Conservation (phyloP, 1,140 invertebrate genomes). For the Cataglyphis hispanica region DNA sequence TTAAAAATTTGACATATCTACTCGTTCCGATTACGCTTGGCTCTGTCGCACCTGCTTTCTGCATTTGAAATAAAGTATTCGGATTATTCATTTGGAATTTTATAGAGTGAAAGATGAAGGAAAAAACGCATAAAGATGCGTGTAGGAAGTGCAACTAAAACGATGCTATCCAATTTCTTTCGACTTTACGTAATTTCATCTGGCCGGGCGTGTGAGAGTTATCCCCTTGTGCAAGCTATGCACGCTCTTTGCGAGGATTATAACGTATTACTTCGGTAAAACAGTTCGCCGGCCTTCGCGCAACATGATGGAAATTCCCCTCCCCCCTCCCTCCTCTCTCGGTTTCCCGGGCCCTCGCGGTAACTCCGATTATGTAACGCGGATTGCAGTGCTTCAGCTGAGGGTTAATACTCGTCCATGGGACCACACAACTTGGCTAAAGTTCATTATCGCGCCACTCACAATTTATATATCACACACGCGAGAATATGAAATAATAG, state of each 20-base stretch:
- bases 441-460: slow-evolving; percentile 50
- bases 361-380: slow-evolving; percentile 51
- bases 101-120: not conserved
- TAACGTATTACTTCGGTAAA: slow-evolving; percentile 54
- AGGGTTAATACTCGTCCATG: slow-evolving; percentile 44
- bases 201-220: not conserved
- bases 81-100: not conserved
- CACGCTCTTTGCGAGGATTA: slow-evolving; percentile 25
- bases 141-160: slow-evolving; percentile 22
- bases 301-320: slow-evolving; percentile 45
- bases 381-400: slow-evolving; percentile 48
- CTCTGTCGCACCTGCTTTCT: not conserved
- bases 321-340: not conserved
- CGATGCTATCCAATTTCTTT: slow-evolving; percentile 19
- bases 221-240: slow-evolving; percentile 26
- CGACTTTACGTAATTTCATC: slow-evolving; percentile 17
- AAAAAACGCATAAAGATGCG: not conserved
- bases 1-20: not conserved
- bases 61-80: slow-evolving; percentile 10
- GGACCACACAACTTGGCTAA: slow-evolving; percentile 30
- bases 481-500: slow-evolving; percentile 17
- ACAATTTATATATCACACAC: slow-evolving; percentile 23
- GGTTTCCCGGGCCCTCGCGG: not conserved
- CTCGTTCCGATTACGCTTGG: no score
- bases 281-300: slow-evolving; percentile 42